Conservation (phyloP, 1,140 invertebrate genomes). For the Paralvinella palmiformis region DNA sequence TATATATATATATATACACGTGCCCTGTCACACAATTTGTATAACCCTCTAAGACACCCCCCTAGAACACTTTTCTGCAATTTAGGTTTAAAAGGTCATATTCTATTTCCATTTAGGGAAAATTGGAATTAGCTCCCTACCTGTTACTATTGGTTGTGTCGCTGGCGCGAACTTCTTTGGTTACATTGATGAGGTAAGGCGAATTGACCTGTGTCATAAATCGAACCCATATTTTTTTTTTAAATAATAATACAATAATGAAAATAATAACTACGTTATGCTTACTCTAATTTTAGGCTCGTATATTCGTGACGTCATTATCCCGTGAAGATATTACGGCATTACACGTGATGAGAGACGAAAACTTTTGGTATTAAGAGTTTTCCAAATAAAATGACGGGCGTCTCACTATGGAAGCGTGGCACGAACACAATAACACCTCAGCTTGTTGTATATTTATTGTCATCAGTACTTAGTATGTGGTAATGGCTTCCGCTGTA, state of each 20-base stretch:
- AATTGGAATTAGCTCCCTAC: not conserved
- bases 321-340: not conserved
- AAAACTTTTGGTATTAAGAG: not conserved
- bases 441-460: no score
- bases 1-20: no score
- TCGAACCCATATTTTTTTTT: not conserved
- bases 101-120: no score
- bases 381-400: no score
- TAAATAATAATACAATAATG: not conserved
- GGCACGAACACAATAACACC: no score
- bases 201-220: not conserved
- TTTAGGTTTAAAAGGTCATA: no score
- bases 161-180: not conserved
- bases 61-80: no score
- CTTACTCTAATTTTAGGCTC: not conserved
- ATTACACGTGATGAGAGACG: not conserved
- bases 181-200: conserved; percentile 10
- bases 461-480: no score
- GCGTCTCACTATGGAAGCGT: no score
- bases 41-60: no score
- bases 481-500: no score
- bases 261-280: not conserved
- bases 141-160: conserved; percentile 3
- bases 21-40: no score
- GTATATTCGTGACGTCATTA: not conserved